phyloP scores from a whole-genome alignment of 1,140 invertebrate species.

The Cydia amplana region DNA sequence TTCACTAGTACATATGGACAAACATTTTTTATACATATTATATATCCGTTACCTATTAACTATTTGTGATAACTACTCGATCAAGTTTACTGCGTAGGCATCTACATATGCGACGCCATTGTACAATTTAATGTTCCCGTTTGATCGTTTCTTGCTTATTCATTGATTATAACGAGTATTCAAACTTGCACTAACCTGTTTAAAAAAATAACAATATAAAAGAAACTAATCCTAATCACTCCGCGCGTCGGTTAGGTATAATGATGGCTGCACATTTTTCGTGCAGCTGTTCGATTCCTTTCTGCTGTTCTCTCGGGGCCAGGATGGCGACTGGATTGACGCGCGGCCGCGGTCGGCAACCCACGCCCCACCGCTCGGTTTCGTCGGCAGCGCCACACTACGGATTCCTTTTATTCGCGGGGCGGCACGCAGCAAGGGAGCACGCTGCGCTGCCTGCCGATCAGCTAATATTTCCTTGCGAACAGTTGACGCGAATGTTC shows the following conservation, averaged over 20 bases:
- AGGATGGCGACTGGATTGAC: slow-evolving; percentile 38
- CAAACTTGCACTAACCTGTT: slow-evolving; percentile 55
- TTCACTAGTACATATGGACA: neutral
- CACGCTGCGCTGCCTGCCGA: slow-evolving; percentile 18
- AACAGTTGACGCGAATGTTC: slow-evolving; percentile 16
- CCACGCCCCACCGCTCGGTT: slow-evolving; percentile 50
- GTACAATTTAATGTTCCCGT: neutral
- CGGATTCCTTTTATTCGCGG: slow-evolving; percentile 48
- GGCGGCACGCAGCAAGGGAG: slow-evolving; percentile 28
- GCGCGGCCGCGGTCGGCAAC: slow-evolving; percentile 39
- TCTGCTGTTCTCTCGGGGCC: slow-evolving; percentile 50
- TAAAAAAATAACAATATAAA: slow-evolving; percentile 44
- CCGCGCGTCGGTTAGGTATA: slow-evolving; percentile 27
- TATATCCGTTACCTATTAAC: too few species aligned
- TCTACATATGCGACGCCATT: slow-evolving; percentile 12
- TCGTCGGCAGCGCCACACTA: slow-evolving; percentile 35
- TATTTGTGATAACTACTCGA: neutral
- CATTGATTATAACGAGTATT: slow-evolving; percentile 35
- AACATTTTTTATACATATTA: neutral
- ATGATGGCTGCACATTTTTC: slow-evolving; percentile 31
- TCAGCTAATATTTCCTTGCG: neutral
- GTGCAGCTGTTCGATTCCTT: slow-evolving; percentile 41
- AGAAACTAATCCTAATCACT: slow-evolving; percentile 46
- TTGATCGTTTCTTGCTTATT: neutral
- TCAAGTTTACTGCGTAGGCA: neutral